Conservation (phyloP, 2,888 invertebrate species). For the Polydrusus cervinus region DNA sequence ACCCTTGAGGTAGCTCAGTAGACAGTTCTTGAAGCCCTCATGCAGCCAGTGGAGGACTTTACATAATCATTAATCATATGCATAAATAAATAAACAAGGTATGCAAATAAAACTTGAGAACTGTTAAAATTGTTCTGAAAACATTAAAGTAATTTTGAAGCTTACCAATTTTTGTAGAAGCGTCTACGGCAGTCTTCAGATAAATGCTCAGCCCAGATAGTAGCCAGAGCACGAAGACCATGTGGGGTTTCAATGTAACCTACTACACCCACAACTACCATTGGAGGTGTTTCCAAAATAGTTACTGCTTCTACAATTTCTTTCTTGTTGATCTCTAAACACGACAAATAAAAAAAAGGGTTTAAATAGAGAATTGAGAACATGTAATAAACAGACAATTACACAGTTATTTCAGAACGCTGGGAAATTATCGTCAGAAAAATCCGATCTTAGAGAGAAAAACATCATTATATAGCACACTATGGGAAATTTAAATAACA, state of each 20-base stretch:
- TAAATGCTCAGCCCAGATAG: conserved; percentile 99
- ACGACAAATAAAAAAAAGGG: conserved; percentile 31
- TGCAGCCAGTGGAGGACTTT: conserved; percentile 82
- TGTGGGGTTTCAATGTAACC: conserved; percentile 99
- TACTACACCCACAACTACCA: conserved; percentile 97
- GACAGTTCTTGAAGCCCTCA: conserved; percentile 74
- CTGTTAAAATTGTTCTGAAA: background rate
- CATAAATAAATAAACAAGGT: conserved; percentile 9
- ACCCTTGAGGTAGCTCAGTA: conserved; percentile 60
- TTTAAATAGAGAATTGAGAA: conserved; percentile 10
- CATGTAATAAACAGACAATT: background rate
- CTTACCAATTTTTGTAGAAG: conserved; percentile 99
- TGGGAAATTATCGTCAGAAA: conserved; percentile 15
- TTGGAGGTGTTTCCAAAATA: conserved; percentile 97
- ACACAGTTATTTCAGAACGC: background rate
- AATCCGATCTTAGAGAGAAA: conserved; percentile 16
- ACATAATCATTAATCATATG: conserved; percentile 46
- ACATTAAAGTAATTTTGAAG: conserved; percentile 44
- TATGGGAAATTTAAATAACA: background rate
- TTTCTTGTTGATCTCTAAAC: conserved; percentile 97
- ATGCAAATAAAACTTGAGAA: background rate
- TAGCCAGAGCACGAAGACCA: conserved; percentile 94
- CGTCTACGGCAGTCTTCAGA: conserved; percentile 98
- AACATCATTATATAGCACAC: conserved; percentile 10
- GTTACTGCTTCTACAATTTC: conserved; percentile 99